Conservation (phyloP, 2,113 vertebrate genomes). For the zebrafish (Danio rerio) region GRCz12tu NC_133184.1:11113001-11113500, state of each 20-base stretch:
- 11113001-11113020: constrained; percentile 72
- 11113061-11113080: constrained; percentile 74
- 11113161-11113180: constrained; percentile 77
- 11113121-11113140: constrained; percentile 77
- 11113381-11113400: constrained; percentile 11
- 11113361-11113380: constrained; percentile 45
- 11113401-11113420: constrained; percentile 51
- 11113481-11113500: neutral
- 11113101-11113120: constrained; percentile 80
- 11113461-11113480: neutral
- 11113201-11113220: constrained; percentile 72
- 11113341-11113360: constrained; percentile 53
- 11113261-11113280: constrained; percentile 68
- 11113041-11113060: constrained; percentile 72
- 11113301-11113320: constrained; percentile 56
- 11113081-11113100: constrained; percentile 74
- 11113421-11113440: constrained; percentile 38
- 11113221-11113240: constrained; percentile 76
- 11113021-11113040: constrained; percentile 70
- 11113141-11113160: constrained; percentile 78
- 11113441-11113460: neutral
- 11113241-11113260: constrained; percentile 72
- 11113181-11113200: constrained; percentile 77
- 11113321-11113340: constrained; percentile 59
- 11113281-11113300: constrained; percentile 63